Conservation (phyloP, 2,888 invertebrate species). For the Rotaria sp. region DNA sequence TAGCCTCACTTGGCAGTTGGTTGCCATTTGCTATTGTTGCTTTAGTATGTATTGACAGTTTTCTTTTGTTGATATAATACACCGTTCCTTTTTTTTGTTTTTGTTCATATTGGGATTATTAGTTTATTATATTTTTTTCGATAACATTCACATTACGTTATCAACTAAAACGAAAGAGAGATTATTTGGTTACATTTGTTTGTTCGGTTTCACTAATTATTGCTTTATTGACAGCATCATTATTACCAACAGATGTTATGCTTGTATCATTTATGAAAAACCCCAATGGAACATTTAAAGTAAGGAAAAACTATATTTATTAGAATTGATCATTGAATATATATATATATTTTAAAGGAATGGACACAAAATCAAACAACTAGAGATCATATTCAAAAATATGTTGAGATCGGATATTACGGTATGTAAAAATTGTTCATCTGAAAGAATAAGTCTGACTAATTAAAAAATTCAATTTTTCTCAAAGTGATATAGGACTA, state of each 20-base stretch:
- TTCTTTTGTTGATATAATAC: neutral
- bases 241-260: slow-evolving; percentile 55
- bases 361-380: slow-evolving; percentile 50
- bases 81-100: neutral
- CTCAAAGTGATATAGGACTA: too few relatives aligned
- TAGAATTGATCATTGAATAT: neutral
- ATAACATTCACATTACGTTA: neutral
- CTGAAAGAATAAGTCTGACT: too few relatives aligned
- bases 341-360: slow-evolving; percentile 44
- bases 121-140: neutral
- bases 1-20: slow-evolving; percentile 22
- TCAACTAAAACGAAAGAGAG: neutral
- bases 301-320: slow-evolving; percentile 41
- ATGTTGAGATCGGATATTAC: slow-evolving; percentile 53
- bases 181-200: neutral
- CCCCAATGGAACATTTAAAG: slow-evolving; percentile 52
- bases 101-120: neutral
- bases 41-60: neutral
- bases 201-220: slow-evolving; percentile 44
- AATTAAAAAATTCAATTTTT: too few relatives aligned
- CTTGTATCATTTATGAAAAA: slow-evolving; percentile 56
- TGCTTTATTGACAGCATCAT: slow-evolving; percentile 49
- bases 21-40: slow-evolving; percentile 18
- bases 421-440: slow-evolving; percentile 44
- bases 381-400: slow-evolving; percentile 47